Percentiles rank a stretch among this genome's conserved stretches.
phyloP scores from a whole-genome alignment of 92 coral and sea anemone genomes.

The Muricea muricata region DNA sequence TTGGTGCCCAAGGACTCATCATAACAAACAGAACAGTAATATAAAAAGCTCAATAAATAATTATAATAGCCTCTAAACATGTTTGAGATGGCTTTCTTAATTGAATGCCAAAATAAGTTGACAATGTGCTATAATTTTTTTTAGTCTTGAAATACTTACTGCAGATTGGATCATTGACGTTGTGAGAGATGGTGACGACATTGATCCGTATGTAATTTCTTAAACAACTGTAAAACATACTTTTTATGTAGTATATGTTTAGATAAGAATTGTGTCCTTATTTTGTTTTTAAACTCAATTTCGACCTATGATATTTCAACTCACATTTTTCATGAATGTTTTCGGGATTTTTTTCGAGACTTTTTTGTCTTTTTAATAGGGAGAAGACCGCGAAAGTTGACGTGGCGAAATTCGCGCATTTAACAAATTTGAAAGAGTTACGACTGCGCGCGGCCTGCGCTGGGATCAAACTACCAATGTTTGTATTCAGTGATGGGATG shows the following conservation, averaged over 20 bases:
- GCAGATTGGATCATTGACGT: conserved; percentile 80
- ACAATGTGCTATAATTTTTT: background rate
- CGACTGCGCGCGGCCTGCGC: conserved; percentile 77
- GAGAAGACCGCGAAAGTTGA: conserved; percentile 55
- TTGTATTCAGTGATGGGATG: conserved; percentile 76
- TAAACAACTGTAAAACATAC: too few species aligned
- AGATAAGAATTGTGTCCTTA: too few species aligned
- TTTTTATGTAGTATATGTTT: too few species aligned
- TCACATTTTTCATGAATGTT: too few species aligned
- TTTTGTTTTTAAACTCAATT: too few species aligned
- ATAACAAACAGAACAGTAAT: too few species aligned
- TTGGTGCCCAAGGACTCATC: too few species aligned
- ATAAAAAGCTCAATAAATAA: too few species aligned
- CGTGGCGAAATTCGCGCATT: conserved; percentile 71
- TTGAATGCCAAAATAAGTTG: too few species aligned
- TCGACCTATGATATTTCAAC: too few species aligned
- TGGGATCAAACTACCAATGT: conserved; percentile 66
- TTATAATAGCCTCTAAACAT: too few species aligned
- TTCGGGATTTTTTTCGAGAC: too few species aligned
- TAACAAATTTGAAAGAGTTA: conserved; percentile 56
- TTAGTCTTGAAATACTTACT: conserved; percentile 66
- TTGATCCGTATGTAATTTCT: conserved; percentile 58
- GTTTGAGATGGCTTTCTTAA: background rate
- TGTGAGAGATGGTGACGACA: conserved; percentile 51
- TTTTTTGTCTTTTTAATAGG: conserved; percentile 19